Base-by-base conservation (phyloP, 2,113 vertebrate species). In the Ramphastos sulfuratus region DNA sequence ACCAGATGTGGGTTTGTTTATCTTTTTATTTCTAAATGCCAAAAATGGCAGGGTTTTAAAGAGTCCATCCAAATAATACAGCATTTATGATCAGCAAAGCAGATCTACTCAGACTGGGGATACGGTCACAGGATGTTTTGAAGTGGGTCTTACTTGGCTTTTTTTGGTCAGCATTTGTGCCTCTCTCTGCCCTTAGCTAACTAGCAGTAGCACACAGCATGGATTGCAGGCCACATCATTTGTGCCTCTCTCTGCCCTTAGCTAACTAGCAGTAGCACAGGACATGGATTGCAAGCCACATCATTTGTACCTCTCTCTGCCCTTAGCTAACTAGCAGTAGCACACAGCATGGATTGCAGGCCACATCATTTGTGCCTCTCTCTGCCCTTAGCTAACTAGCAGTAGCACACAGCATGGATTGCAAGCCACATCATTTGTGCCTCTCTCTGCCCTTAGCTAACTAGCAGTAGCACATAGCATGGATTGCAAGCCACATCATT, bases 1-100 rank as follows among this genome's bases (percentile, higher is more conserved):
- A 91, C 91, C 97, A 98, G 95, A 97, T 97, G 97, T 95, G 97
- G 20, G 91, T 96, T 96, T 97, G 96, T 98, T 97, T 97, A 96
- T 96, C 92, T 86, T 95, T 97, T 97, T 96, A 96, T 96, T 94
- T 95, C 90, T 87, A 95, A 95, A 92, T 76, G 71, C 77, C 64
- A 71, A 85, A 94, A 94, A 78, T 79, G 61, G 55, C 52, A 89
- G 48, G 7, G 42, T 86, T 96, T 87, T 71, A 80, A 80, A 85
- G 65, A 85, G 46, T 89, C 84, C 64, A 35, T 91, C 56, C 81
- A 73, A 59, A 87, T 44, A 74, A 60, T 56, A 28, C 37, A 86
- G 76, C 82, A 59, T 65, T 90, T 86, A 52, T 30, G 87, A 78
- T 75, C 85, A 61, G 73, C 76, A 94, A 91, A 88, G 76, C 52